Evolutionary conservation across 2,113 vertebrate species (phyloP), one percentile per base, ranked within the genome.

Genomic region (Empidonax alnorum): DNA sequence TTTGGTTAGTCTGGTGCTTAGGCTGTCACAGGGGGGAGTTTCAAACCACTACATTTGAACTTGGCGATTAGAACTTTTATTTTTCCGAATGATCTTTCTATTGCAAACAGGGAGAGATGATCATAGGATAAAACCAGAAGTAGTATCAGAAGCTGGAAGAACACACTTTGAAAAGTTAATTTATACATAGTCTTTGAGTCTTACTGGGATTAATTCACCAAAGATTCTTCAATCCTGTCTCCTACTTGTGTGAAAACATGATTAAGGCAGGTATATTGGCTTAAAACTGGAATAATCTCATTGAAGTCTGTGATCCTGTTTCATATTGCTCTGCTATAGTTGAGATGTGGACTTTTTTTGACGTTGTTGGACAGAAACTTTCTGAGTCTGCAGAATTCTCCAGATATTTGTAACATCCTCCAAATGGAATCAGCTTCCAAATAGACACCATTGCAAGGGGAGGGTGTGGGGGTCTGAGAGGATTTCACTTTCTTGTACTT

Each of bases 1-100:
- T 86, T 55, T 86, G 63, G 35, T 95, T 93, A 58, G 25, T 90
- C 88, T 91, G 44, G 59, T 91, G 67, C 87, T 93, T 95, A 55
- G 92, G 84, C 76, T 91, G 55, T 92, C 80, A 59, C 30, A 55
- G 17, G 80, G 88, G 56, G 52, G 92, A 69, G 88, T 93, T 97
- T 94, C 53, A 94, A 76, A 88, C 77, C 52, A 46, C 44, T 90
- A 80, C 87, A 69, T 84, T 97, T 97, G 86, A 50, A 81, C 58
- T 14, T 97, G 86, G 91, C 93, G 86, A 97, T 97, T 94, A 95
- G 86, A 96, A 94, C 65, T 97, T 97, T 93, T 97, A 90, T 96
- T 97, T 98, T 97, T 96, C 92, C 67, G 97, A 94, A 96, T 96
- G 95, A 94, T 94, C 72, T 93, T 58, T 67, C 55, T 42, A 2